Evolutionary conservation across 2,113 vertebrate species (phyloP).

Genomic region (Balaenoptera acutorostrata): DNA sequence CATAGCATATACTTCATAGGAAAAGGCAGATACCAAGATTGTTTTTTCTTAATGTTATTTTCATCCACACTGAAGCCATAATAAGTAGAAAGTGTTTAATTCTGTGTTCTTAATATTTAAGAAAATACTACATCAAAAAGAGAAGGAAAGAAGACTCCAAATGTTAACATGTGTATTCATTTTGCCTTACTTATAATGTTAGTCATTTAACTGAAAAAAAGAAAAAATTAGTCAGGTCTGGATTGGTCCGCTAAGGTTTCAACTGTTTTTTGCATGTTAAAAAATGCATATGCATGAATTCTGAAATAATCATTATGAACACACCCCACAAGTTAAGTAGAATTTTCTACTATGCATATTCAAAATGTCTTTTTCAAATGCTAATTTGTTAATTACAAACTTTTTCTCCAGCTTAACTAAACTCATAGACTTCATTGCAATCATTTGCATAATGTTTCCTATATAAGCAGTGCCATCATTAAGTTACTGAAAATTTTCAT

Average conservation of each 20-base stretch:
- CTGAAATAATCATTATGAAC: constrained; percentile 68
- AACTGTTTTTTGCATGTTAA: constrained; percentile 45
- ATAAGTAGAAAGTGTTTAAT: not conserved
- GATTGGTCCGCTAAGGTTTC: constrained; percentile 28
- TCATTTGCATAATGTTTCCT: constrained; percentile 65
- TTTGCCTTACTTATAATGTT: not conserved
- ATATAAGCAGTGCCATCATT: constrained; percentile 26
- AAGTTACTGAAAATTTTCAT: constrained; percentile 14
- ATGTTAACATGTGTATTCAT: not conserved
- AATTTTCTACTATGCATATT: constrained; percentile 71
- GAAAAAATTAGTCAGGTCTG: not conserved
- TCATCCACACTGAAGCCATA: not conserved
- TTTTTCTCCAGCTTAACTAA: constrained; percentile 73
- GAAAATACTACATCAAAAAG: not conserved
- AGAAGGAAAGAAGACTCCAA: not conserved
- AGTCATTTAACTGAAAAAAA: not conserved
- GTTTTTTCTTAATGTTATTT: not conserved
- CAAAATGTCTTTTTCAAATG: constrained; percentile 72
- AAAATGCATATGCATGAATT: constrained; percentile 67
- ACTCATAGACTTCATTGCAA: constrained; percentile 54
- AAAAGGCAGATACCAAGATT: not conserved
- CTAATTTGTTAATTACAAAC: constrained; percentile 77
- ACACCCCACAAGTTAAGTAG: constrained; percentile 72
- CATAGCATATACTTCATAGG: not conserved
- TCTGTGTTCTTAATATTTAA: not conserved